Evolutionary conservation across 2,113 vertebrate genomes (phyloP).

Genomic region (Gallinago jamesoni): DNA sequence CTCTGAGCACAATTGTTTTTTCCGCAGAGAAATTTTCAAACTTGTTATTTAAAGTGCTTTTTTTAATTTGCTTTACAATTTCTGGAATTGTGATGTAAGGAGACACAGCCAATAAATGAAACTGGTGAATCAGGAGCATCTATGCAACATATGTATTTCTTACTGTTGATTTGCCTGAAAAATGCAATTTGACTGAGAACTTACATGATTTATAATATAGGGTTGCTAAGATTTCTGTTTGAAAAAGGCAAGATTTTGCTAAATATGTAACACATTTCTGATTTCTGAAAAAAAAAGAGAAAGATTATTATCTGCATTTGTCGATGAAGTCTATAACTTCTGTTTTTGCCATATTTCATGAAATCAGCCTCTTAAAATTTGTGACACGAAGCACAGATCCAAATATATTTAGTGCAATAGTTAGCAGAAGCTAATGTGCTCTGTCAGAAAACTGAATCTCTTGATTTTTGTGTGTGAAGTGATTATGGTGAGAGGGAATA

Average conservation of each 20-base stretch:
- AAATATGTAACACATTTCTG: neutral
- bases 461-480: conserved; percentile 62
- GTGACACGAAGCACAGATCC: conserved; percentile 15
- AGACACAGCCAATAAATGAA: neutral
- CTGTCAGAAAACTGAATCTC: conserved; percentile 50
- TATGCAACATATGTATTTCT: neutral
- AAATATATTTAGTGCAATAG: conserved; percentile 45
- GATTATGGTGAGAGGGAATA: conserved; percentile 39
- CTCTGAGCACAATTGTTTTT: neutral
- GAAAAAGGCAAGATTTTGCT: neutral
- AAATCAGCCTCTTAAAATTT: conserved; percentile 40
- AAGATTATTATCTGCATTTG: neutral
- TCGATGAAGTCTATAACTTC: neutral
- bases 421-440: conserved; percentile 44
- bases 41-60: neutral
- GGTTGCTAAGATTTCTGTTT: neutral
- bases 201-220: neutral
- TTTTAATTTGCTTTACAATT: neutral
- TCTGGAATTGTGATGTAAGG: neutral
- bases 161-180: neutral
- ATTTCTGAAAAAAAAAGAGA: neutral
- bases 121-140: neutral
- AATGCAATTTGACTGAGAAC: neutral
- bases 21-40: neutral
- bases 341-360: neutral